Conservation (phyloP, 2,888 invertebrate genomes). For the Lasioglossum calceatum region DNA sequence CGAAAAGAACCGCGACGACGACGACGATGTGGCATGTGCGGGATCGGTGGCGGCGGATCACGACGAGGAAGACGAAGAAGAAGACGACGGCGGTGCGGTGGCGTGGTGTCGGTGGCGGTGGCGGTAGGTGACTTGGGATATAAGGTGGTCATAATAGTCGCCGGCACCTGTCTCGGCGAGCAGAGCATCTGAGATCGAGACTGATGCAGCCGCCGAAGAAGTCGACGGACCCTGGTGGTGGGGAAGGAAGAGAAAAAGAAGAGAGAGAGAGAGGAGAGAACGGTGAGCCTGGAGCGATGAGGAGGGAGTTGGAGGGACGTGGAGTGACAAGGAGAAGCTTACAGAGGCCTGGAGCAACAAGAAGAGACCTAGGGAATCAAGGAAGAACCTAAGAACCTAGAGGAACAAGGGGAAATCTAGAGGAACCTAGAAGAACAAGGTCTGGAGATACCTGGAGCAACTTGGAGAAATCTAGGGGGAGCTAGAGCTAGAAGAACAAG, state of each 20-base stretch:
- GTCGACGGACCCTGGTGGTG: slow-evolving; percentile 33
- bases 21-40: slow-evolving; percentile 70
- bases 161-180: slow-evolving; percentile 72
- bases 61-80: slow-evolving; percentile 24
- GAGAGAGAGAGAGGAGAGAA: slow-evolving; percentile 23
- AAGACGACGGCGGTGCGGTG: slow-evolving; percentile 14
- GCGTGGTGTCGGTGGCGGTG: slow-evolving; percentile 30
- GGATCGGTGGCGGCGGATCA: slow-evolving; percentile 46
- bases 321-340: neutral
- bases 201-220: slow-evolving; percentile 60
- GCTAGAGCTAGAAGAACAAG: too few species aligned
- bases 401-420: too few species aligned
- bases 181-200: slow-evolving; percentile 69
- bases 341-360: neutral
- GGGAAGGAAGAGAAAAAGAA: neutral
- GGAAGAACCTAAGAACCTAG: too few species aligned
- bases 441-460: too few species aligned
- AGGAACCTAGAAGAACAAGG: too few species aligned
- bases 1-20: slow-evolving; percentile 65
- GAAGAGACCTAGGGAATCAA: neutral
- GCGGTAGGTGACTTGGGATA: slow-evolving; percentile 65
- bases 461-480: too few species aligned
- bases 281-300: neutral
- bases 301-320: neutral
- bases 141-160: slow-evolving; percentile 75